Evolutionary conservation across 1,140 invertebrate genomes (phyloP), one percentile per base, ranked within the genome.

Genomic region (Eumaeus atala): DNA sequence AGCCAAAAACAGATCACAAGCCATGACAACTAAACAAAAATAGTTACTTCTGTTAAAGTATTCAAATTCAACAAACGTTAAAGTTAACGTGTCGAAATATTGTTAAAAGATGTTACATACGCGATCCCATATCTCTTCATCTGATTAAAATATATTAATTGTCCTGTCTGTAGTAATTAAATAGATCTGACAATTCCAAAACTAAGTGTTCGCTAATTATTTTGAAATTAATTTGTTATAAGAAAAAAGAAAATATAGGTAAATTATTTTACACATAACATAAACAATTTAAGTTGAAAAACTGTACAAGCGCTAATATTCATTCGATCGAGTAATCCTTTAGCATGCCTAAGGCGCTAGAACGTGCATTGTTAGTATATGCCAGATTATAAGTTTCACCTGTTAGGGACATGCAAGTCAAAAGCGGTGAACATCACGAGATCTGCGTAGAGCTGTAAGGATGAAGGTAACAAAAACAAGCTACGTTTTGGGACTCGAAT

Each of bases 181-280:
- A 28, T 28, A 18, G 17, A 55, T 9, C 50, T 51, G 62, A 60
- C 59, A 63, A 55, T 48, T 48, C 42, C 40, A 57, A 62, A 59
- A 51, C 62, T 57, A 58, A 49, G 17, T 50, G 61, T 62, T 49
- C 58, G 61, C 59, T 72, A 67, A 69, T 67, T 64, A 65, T 69
- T 65, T 64, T 62, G 60, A 69, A 72, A 67, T 65, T 65, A 67
- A 60, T 72, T 65, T 66, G 64, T 67, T 69, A 69, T 72, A 65
- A 68, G 64, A 71, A 71, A 60, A 42, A 21, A 53, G 42, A 21
- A 14, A 10, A 58, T 67, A 69, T 64, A 66, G 62, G 59, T 72
- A 69, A 62, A 72, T 71, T 72, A 69, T 63, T 66, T 56, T 64
- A 64, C 51, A 40, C 61, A 51, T 58, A 48, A 61, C 52, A 44